These are phyloP conservation scores for Lethrus apterus DNA, from an alignment of 1,140 invertebrate species.

Conservation along the genomic window DNA sequence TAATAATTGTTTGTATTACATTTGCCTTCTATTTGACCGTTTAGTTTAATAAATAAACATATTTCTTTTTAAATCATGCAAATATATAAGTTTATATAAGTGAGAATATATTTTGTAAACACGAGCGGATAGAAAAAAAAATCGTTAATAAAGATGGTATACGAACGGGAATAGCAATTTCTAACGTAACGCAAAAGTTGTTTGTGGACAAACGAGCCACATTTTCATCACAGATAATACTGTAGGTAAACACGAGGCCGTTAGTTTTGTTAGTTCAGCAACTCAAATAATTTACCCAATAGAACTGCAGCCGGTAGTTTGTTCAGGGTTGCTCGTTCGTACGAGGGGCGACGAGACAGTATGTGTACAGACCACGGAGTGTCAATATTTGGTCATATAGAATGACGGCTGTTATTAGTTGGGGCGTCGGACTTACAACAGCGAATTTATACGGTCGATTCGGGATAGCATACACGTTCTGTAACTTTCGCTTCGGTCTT, in stretches of 20 bases:
- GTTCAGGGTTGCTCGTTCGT: conserved; percentile 26
- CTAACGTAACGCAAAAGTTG: conserved; percentile 16
- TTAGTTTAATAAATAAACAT: no score
- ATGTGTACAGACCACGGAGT: conserved; percentile 34
- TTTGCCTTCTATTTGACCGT: no score
- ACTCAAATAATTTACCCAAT: conserved; percentile 43
- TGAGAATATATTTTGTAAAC: no score
- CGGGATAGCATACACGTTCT: no score
- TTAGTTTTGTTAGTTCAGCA: conserved; percentile 42
- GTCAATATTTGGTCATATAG: conserved; percentile 39
- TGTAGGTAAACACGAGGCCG: conserved; percentile 34
- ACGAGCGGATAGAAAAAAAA: no score
- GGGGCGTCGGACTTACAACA: conserved; percentile 17
- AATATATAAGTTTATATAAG: no score
- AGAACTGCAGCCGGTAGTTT: conserved; percentile 38
- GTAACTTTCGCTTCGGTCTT: no score
- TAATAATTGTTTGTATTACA: no score
- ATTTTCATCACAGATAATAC: conserved; percentile 40
- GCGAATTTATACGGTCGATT: no score
- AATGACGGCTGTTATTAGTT: conserved; percentile 33
- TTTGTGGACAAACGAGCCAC: conserved; percentile 34
- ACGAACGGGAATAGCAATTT: no score
- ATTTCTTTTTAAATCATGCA: no score
- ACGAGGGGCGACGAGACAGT: conserved; percentile 23
- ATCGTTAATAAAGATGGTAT: no score